A percentile compares a stretch with the other conserved stretches of the same genome.
These are phyloP conservation scores for Polydrusus pterygomalis DNA, from an alignment of 2,888 invertebrate genomes.

Conservation along the genomic window DNA sequence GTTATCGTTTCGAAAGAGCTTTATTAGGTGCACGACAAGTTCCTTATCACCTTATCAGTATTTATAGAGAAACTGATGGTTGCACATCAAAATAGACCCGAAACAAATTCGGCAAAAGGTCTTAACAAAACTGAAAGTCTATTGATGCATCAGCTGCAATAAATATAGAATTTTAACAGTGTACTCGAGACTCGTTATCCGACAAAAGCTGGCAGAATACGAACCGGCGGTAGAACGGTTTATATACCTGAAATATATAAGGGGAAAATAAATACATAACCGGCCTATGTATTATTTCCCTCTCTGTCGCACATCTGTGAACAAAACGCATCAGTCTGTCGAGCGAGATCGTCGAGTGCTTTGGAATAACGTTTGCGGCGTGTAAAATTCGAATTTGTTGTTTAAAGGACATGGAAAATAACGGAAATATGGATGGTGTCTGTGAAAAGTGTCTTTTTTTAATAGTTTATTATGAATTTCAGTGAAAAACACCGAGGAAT, in stretches of 20 bases:
- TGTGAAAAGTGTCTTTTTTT: slow-evolving; percentile 44
- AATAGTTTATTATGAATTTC: slow-evolving; percentile 40
- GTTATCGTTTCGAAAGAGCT: slow-evolving; percentile 30
- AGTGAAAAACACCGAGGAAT: slow-evolving; percentile 56
- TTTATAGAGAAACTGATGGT: slow-evolving; percentile 19
- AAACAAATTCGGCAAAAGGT: slow-evolving; percentile 34
- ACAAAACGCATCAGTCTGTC: slow-evolving; percentile 74
- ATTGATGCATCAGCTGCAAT: slow-evolving; percentile 56
- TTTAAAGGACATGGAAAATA: slow-evolving; percentile 58
- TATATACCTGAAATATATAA: slow-evolving; percentile 69
- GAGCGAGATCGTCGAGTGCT: slow-evolving; percentile 68
- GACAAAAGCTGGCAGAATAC: slow-evolving; percentile 67
- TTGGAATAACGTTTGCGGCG: slow-evolving; percentile 60
- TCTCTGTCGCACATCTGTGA: slow-evolving; percentile 71
- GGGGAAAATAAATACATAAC: slow-evolving; percentile 70
- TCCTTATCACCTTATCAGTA: slow-evolving; percentile 34
- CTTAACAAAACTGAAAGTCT: slow-evolving; percentile 41
- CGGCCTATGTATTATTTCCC: slow-evolving; percentile 65
- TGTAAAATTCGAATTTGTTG: slow-evolving; percentile 60
- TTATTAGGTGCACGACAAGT: slow-evolving; percentile 10
- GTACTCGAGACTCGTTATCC: slow-evolving; percentile 56
- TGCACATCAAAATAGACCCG: slow-evolving; percentile 1
- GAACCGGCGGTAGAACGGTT: slow-evolving; percentile 68
- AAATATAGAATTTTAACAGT: slow-evolving; percentile 57
- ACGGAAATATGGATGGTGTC: slow-evolving; percentile 43